phyloP scores from a whole-genome alignment of 2,888 invertebrate genomes.

The Odontocolon sp. region DNA sequence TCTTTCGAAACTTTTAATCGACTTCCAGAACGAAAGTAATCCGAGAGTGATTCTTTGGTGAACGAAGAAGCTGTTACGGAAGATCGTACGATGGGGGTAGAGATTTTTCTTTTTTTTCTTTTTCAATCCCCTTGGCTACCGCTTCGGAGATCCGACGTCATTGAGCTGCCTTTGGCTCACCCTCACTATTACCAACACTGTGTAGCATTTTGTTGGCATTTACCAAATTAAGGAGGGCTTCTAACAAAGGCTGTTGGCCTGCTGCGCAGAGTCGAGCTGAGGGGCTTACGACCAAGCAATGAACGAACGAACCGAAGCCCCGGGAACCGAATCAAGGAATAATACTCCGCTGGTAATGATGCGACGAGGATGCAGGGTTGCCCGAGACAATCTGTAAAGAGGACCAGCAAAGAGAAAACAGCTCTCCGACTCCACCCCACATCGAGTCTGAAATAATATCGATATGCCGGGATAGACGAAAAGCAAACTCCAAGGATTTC shows the following conservation, averaged over 20 bases:
- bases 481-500: not conserved
- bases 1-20: conserved; percentile 62
- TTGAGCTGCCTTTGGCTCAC: conserved; percentile 37
- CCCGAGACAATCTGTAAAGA: conserved; percentile 58
- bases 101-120: conserved; percentile 31
- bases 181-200: conserved; percentile 59
- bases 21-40: conserved; percentile 56
- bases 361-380: conserved; percentile 59
- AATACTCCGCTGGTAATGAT: conserved; percentile 75
- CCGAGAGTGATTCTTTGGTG: conserved; percentile 54
- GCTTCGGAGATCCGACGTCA: conserved; percentile 44
- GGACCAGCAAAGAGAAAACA: conserved; percentile 52
- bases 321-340: conserved; percentile 74
- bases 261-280: conserved; percentile 25
- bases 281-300: conserved; percentile 15
- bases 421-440: not conserved
- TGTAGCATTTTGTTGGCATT: conserved; percentile 77
- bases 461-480: not conserved
- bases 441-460: conserved; percentile 47
- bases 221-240: conserved; percentile 76
- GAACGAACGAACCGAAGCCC: conserved; percentile 31
- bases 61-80: conserved; percentile 5
- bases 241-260: conserved; percentile 63
- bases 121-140: conserved; percentile 51
- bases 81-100: conserved; percentile 19